These are phyloP conservation scores for Quadriops clusia DNA, from an alignment of 2,888 invertebrate species.

Conservation along the genomic window DNA sequence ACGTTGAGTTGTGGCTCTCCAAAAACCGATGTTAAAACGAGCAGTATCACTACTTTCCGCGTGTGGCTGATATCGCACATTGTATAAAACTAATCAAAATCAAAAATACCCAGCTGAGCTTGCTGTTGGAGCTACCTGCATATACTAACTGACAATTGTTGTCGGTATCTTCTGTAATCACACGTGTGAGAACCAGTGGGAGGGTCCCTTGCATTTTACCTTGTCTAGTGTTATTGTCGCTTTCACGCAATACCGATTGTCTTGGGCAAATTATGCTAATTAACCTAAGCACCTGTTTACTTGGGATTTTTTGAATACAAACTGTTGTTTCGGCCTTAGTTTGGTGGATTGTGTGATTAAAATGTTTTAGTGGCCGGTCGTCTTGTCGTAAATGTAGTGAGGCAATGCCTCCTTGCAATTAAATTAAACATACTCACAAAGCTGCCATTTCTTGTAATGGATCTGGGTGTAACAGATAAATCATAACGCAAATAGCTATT, in stretches of 20 bases:
- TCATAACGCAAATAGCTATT: too few relatives aligned
- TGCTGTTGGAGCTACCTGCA: conserved; percentile 21
- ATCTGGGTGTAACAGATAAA: too few relatives aligned
- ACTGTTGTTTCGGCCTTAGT: too few relatives aligned
- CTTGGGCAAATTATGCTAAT: conserved; percentile 20
- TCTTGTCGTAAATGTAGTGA: too few relatives aligned
- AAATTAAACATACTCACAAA: too few relatives aligned
- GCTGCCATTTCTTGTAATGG: too few relatives aligned
- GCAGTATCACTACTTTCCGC: conserved; percentile 19
- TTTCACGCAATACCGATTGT: conserved; percentile 25
- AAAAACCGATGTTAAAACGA: background rate
- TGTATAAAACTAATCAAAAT: conserved; percentile 10
- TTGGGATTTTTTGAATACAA: too few relatives aligned
- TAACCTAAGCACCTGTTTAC: too few relatives aligned
- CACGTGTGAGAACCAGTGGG: conserved; percentile 29
- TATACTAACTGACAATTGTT: conserved; percentile 27
- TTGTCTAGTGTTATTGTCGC: conserved; percentile 26
- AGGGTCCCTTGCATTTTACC: conserved; percentile 23
- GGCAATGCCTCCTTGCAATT: too few relatives aligned
- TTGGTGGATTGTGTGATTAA: too few relatives aligned
- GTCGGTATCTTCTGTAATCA: conserved; percentile 24
- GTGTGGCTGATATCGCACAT: conserved; percentile 30
- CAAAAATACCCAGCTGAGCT: conserved; percentile 10
- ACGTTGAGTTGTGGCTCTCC: conserved; percentile 14
- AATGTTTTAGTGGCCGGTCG: too few relatives aligned